These are phyloP conservation scores for Sisor rabdophorus DNA, from an alignment of 2,113 vertebrate species.

Conservation along the genomic window DNA sequence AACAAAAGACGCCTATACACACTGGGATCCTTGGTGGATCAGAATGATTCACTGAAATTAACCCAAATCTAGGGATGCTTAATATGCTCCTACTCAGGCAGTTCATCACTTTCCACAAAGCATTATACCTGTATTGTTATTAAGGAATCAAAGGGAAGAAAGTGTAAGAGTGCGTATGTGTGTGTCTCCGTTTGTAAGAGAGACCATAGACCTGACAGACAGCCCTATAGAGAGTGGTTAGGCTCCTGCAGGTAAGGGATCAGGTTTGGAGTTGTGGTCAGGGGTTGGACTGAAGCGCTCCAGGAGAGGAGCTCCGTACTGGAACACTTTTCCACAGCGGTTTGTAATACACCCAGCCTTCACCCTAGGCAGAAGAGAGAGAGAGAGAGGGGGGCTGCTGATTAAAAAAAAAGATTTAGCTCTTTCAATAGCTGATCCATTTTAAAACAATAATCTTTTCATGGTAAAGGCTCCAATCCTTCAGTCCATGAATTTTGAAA, in stretches of 20 bases:
- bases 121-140: slow-evolving; percentile 19
- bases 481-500: neutral
- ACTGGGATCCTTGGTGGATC: slow-evolving; percentile 25
- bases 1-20: slow-evolving; percentile 41
- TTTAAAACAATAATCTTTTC: neutral
- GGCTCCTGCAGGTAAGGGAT: slow-evolving; percentile 27
- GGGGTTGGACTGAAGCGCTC: slow-evolving; percentile 61
- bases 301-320: slow-evolving; percentile 51
- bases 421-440: neutral
- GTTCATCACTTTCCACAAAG: slow-evolving; percentile 26
- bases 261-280: slow-evolving; percentile 45
- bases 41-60: slow-evolving; percentile 32
- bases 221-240: slow-evolving; percentile 4
- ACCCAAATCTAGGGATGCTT: slow-evolving; percentile 37
- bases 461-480: neutral
- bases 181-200: slow-evolving; percentile 26
- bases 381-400: neutral
- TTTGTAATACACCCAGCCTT: slow-evolving; percentile 90
- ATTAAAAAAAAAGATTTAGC: neutral
- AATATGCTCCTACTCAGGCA: slow-evolving; percentile 28
- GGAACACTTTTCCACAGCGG: slow-evolving; percentile 81
- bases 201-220: slow-evolving; percentile 23
- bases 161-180: neutral
- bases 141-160: slow-evolving; percentile 33
- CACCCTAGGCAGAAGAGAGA: slow-evolving; percentile 71